Evolutionary conservation across 1,140 invertebrate genomes (phyloP), one percentile per base, ranked within the genome.

Genomic region (Drosophila leontia): DNA sequence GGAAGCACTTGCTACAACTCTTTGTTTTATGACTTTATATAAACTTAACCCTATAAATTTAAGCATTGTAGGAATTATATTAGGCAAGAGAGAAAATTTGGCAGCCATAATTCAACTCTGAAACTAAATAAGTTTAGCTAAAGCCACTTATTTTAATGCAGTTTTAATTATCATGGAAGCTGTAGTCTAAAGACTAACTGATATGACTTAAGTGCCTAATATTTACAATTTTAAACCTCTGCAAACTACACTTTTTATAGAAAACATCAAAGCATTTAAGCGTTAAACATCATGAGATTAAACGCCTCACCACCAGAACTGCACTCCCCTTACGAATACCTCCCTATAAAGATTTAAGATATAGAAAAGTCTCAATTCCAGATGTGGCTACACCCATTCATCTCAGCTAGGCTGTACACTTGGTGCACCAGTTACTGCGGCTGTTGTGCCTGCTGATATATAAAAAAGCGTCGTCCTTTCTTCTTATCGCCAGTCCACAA

Each of bases 401-500:
- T 37, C 41, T 19, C 35, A 47, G 51, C 50, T 35, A 34, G 34
- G 42, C 63, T 71, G 53, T 34, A 57, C 35, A 39, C 53, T 37
- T 56, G 35, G 34, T 37, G 37, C 67, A 74, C 70, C 48, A 45
- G 67, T 74, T 72, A 56, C 70, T 74, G 45, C 35, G 58, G 67
- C 70, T 72, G 47, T 63, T 65, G 41, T 63, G 58, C 63, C 58
- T 70, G 39, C 63, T 68, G 48, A 39, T 42, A 39, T 42, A 70
- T 56, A 41, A 77, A 78, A 71, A 63, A 44, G 32, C 58, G 72
- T 70, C 51, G 58, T 65, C 67, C 44, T 65, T n/a, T 72, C 41
- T 76, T 17, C 80, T 90, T 87, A 87, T 87, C 84, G 72, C 62
- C 64, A 65, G 56, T 50, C 34, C 77, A 80, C 84, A 88, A 87